Evolutionary conservation across 2,797 vertebrate genomes (phyloP).

Genomic region (Melanogrammus aeglefinus): DNA sequence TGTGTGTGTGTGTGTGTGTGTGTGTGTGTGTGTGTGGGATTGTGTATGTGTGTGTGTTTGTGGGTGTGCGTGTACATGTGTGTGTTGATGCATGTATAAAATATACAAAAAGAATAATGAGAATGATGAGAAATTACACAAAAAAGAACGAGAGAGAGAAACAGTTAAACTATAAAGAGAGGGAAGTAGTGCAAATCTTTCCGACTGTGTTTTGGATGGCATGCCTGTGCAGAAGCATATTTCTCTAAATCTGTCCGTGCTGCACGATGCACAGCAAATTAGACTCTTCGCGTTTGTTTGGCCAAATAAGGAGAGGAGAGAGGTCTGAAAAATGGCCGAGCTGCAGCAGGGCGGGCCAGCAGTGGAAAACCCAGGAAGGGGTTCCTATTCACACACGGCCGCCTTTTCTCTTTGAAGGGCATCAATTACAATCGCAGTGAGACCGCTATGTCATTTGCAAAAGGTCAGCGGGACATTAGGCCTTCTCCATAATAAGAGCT

Average conservation of each 20-base stretch:
- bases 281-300: conserved; percentile 44
- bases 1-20: background rate
- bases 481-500: conserved; percentile 19
- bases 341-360: conserved; percentile 36
- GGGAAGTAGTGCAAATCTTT: too few relatives aligned
- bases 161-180: too few relatives aligned
- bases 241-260: conserved; percentile 15
- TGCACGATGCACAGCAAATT: conserved; percentile 37
- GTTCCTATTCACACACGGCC: conserved; percentile 22
- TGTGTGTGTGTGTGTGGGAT: too few relatives aligned
- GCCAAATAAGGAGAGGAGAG: conserved; percentile 62
- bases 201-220: too few relatives aligned
- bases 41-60: background rate
- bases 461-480: conserved; percentile 8
- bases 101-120: too few relatives aligned
- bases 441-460: background rate
- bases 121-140: too few relatives aligned
- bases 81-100: background rate
- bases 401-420: conserved; percentile 11
- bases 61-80: background rate
- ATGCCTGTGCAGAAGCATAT: background rate
- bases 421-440: conserved; percentile 8
- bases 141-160: too few relatives aligned
- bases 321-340: conserved; percentile 34
- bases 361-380: conserved; percentile 23